A percentile compares a stretch with the other conserved stretches of the same genome.
phyloP scores from a whole-genome alignment of 2,888 invertebrate species.

The Odontocolon sp. region DNA sequence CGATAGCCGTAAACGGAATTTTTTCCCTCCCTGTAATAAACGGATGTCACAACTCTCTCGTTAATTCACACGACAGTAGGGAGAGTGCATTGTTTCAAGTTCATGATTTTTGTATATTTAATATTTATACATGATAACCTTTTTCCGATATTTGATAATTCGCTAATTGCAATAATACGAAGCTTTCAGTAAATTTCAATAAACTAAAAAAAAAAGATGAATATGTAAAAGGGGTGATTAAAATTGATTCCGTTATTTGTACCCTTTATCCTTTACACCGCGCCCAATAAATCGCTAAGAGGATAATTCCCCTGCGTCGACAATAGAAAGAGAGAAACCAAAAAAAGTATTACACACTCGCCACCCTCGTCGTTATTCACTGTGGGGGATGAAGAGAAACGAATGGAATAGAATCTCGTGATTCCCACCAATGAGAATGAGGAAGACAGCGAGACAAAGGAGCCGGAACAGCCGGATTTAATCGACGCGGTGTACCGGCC shows the following conservation, averaged over 20 bases:
- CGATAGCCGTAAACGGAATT: too few relatives aligned
- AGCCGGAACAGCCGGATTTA: conserved; percentile 44
- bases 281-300: conserved; percentile 8
- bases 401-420: background rate
- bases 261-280: background rate
- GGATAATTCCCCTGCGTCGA: conserved; percentile 9
- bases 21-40: too few relatives aligned
- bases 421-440: background rate
- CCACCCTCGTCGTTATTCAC: background rate
- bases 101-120: too few relatives aligned
- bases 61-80: too few relatives aligned
- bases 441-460: conserved; percentile 13
- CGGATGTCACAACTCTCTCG: too few relatives aligned
- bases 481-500: conserved; percentile 53
- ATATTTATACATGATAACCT: too few relatives aligned
- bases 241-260: background rate
- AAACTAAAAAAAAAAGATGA: background rate
- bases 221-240: background rate
- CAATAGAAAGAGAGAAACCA: background rate
- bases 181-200: background rate
- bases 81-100: too few relatives aligned
- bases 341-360: conserved; percentile 9
- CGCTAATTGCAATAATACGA: too few relatives aligned
- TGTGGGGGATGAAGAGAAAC: conserved; percentile 15
- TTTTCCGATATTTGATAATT: too few relatives aligned